Evolutionary conservation across 2,888 invertebrate genomes (phyloP), one percentile per base, ranked within the genome.

Genomic region (Acrobasis suavella): DNA sequence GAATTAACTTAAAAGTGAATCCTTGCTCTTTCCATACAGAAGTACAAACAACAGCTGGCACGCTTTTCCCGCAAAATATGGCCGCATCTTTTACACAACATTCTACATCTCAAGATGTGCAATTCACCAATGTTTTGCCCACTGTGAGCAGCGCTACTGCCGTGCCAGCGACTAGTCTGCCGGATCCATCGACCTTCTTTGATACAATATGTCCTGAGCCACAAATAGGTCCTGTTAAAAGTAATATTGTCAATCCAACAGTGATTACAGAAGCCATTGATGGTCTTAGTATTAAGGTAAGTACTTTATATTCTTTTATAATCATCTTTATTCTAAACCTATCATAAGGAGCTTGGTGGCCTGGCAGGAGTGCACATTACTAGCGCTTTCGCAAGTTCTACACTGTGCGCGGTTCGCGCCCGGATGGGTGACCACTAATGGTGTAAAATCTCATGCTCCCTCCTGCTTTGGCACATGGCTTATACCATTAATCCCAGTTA

Each of bases 111-210:
- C 84, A 88, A 64, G 91, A 90, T 46, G 73, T 86, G 32, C 79
- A 75, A 1, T 88, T 87, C 74, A 75, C 84, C 0, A 83, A 82
- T 67, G 82, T 87, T 64, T 64, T 91, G 55, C 87, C 90, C 0
- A 88, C 86, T 65, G 86, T 90, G 46, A 89, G 86, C 63, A 83
- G 81, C 0, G 76, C 85, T 32, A 74, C 86, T 0, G 78, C 89
- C 0, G 72, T 91, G 9, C 89, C 89, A 14, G 89, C 91, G 0
- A 72, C 85, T 0, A 88, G 85, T 65, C 73, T 93, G 14, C 93
- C 93, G 1, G 92, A 92, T 66, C 93, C 93, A 0, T 91, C 92
- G 0, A 92, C 91, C 0, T 93, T 93, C 73, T 93, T 93, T 64
- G 92, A 93, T 60, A 92, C 85, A 7, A 91, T 93, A 50, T 91